Conservation (phyloP, 2,113 vertebrate genomes). For the Lagopus leucura region DNA sequence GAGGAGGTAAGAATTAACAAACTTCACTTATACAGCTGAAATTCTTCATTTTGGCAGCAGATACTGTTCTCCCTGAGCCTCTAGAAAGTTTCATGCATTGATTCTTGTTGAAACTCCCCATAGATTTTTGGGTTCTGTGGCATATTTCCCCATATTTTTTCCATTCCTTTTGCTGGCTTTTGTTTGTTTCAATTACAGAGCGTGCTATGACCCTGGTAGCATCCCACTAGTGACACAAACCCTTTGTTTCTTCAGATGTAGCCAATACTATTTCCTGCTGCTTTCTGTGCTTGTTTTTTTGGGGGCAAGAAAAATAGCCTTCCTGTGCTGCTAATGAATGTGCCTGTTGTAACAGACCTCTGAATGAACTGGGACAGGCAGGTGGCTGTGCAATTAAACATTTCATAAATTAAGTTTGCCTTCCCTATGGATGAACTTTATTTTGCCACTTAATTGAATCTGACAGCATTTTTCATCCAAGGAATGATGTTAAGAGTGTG, state of each 20-base stretch:
- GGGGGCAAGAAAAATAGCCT: background rate
- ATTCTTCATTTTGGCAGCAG: background rate
- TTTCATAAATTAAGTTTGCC: background rate
- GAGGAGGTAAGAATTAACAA: background rate
- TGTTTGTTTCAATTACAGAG: background rate
- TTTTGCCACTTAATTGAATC: background rate
- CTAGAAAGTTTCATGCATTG: background rate
- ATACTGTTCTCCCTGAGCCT: background rate
- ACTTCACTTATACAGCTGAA: background rate
- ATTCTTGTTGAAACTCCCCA: background rate
- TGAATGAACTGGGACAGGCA: background rate
- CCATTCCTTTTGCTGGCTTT: background rate
- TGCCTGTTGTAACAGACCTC: background rate
- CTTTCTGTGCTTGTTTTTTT: background rate
- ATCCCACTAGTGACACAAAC: background rate
- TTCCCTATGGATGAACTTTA: background rate
- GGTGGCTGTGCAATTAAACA: background rate
- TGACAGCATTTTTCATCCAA: conserved; percentile 7
- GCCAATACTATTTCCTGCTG: background rate
- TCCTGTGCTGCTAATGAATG: background rate
- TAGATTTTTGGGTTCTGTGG: background rate
- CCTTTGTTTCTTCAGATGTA: background rate
- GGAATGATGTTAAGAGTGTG: background rate
- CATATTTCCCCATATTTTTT: background rate
- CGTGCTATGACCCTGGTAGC: background rate